Evolutionary conservation across 2,113 vertebrate species (phyloP).

Genomic region (Callopanchax toddi): DNA sequence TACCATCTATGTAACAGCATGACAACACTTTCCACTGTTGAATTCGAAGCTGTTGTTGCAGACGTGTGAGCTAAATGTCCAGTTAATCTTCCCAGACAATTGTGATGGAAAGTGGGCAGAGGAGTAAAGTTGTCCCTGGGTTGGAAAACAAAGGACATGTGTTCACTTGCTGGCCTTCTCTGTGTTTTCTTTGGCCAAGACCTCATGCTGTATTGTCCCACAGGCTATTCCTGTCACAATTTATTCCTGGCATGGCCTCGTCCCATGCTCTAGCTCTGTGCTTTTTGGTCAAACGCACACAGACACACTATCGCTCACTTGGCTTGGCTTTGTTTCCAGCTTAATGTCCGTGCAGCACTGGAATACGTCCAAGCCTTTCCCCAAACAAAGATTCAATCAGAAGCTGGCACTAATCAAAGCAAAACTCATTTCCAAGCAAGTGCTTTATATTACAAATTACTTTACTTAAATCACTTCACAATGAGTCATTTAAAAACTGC

Average conservation of each 20-base stretch:
- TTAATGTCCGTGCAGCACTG: slow-evolving; percentile 12
- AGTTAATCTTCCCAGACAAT: slow-evolving; percentile 56
- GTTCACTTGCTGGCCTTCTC: slow-evolving; percentile 56
- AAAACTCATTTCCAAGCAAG: not conserved
- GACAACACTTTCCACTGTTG: slow-evolving; percentile 42
- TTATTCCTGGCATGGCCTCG: slow-evolving; percentile 33
- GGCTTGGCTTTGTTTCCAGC: slow-evolving; percentile 11
- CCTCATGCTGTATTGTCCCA: slow-evolving; percentile 43
- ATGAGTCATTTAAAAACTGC: slow-evolving; percentile 9
- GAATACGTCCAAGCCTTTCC: slow-evolving; percentile 2
- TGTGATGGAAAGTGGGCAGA: slow-evolving; percentile 46
- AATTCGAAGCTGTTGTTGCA: slow-evolving; percentile 15
- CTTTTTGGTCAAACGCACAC: slow-evolving; percentile 4
- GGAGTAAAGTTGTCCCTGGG: slow-evolving; percentile 61
- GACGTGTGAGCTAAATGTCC: slow-evolving; percentile 16
- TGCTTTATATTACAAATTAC: not conserved
- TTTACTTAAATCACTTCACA: slow-evolving; percentile 4
- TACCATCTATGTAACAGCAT: slow-evolving; percentile 7
- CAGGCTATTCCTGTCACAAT: slow-evolving; percentile 36
- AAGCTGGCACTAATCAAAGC: slow-evolving; percentile 6
- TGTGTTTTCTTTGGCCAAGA: slow-evolving; percentile 62
- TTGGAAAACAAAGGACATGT: slow-evolving; percentile 56
- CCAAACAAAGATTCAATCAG: slow-evolving; percentile 3
- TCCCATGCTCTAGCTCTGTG: not conserved
- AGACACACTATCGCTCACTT: slow-evolving; percentile 11